Evolutionary conservation across 2,888 invertebrate genomes (phyloP).

Genomic region (Epinotia nisella): DNA sequence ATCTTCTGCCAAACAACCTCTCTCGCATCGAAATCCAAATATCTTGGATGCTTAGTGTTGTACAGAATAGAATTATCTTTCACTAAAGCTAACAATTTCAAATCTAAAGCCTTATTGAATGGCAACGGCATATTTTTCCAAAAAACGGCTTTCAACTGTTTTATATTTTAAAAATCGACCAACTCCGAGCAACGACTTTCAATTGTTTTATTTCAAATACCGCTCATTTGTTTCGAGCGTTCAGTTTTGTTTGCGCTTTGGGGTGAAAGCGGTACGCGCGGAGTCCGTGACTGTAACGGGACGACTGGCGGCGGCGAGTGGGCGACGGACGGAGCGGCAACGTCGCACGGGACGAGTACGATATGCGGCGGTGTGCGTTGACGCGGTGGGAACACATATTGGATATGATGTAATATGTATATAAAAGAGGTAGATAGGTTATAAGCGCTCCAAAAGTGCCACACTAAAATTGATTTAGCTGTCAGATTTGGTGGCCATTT

Average conservation of each 20-base stretch:
- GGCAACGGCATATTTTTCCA: slow-evolving; percentile 64
- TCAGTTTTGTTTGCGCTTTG: slow-evolving; percentile 3
- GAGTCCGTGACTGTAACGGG: slow-evolving; percentile 35
- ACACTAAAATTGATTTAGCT: too few relatives aligned
- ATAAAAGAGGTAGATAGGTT: too few relatives aligned
- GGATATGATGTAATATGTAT: too few relatives aligned
- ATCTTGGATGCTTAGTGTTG: slow-evolving; percentile 67
- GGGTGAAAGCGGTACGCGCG: slow-evolving; percentile 9
- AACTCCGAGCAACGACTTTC: background rate
- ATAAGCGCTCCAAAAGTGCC: too few relatives aligned
- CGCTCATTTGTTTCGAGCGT: background rate
- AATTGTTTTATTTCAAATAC: background rate
- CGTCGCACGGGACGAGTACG: slow-evolving; percentile 45
- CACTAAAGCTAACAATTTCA: slow-evolving; percentile 67
- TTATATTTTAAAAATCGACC: slow-evolving; percentile 5
- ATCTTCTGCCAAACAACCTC: slow-evolving; percentile 78
- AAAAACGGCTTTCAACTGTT: background rate
- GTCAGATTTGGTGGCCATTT: too few relatives aligned
- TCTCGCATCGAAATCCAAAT: slow-evolving; percentile 66
- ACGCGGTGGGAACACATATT: background rate
- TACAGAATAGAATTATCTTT: slow-evolving; percentile 69
- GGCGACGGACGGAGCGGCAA: slow-evolving; percentile 48
- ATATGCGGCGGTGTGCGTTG: slow-evolving; percentile 25
- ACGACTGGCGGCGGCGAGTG: slow-evolving; percentile 45
- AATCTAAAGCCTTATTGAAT: slow-evolving; percentile 67